Evolutionary conservation across 2,888 invertebrate genomes (phyloP), one percentile per base, ranked within the genome.

Genomic region (Leucoma salicis): DNA sequence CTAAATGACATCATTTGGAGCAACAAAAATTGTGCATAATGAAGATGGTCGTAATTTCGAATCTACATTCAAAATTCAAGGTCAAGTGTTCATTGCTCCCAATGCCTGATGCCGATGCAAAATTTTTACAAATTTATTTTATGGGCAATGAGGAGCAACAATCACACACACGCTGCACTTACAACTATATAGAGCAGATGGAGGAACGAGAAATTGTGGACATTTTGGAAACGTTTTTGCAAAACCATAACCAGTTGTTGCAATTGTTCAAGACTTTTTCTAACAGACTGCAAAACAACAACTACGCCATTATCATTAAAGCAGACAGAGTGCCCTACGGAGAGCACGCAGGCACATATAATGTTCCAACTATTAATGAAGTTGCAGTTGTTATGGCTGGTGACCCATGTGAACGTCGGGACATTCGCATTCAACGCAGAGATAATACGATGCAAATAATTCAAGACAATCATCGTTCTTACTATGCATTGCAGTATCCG

Each of bases 41-140:
- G 25, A 25, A 25, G 25, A 25, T 25, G 25, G 25, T n/a, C 25
- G 25, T 25, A 25, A 25, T 25, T 25, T 25, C n/a, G 25, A 25
- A 25, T 25, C 25, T n/a, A 25, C 25, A 25, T 25, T 25, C 25
- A 32, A 32, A 16, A 32, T 62, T 16, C 35, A 55, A 46, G 47
- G 57, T n/a, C 57, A 63, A 46, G 35, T 54, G 55, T 18, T 45
- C 46, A 7, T 36, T 59, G n/a, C 25, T 56, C 6, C 57, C 57
- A 21, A 25, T 45, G 12, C 15, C 46, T 11, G 35, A 44, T 35
- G 31, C 15, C 10, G 18, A 51, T 24, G 46, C 34, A 18, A 51
- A 57, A 36, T 64, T 53, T 31, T 24, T 61, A 11, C 57, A 64
- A 53, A 46, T 57, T 10, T 53, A 58, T 28, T 51, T 47, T 33